These are phyloP conservation scores for Phalloptychus januarius DNA, from an alignment of 2,797 vertebrate genomes.

Conservation along the genomic window DNA sequence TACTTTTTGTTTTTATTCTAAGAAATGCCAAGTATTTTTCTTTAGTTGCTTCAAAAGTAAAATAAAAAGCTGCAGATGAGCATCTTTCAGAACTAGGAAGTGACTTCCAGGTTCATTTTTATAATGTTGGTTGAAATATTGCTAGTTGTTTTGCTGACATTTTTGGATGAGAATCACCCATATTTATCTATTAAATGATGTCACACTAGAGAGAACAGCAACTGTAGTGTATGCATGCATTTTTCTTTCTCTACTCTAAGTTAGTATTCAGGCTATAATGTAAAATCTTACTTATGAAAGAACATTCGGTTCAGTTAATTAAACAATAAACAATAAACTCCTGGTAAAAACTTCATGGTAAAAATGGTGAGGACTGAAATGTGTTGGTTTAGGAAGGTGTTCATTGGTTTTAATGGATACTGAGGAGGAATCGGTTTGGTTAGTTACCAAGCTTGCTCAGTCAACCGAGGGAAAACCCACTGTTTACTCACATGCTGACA, in stretches of 20 bases:
- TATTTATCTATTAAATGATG: neutral
- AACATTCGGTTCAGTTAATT: neutral
- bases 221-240: neutral
- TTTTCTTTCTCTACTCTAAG: neutral
- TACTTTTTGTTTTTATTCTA: neutral
- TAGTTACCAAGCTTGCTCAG: neutral
- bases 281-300: neutral
- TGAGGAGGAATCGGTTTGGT: neutral
- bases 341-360: neutral
- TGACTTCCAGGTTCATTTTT: neutral
- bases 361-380: neutral
- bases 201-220: neutral
- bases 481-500: constrained; percentile 14
- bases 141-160: neutral
- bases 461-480: constrained; percentile 7
- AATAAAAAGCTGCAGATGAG: too few relatives aligned
- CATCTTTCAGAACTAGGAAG: neutral
- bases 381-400: neutral
- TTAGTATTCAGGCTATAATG: neutral
- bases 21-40: neutral
- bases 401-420: neutral
- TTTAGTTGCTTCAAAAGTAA: neutral
- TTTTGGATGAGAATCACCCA: neutral
- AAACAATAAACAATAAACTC: neutral
- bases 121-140: too few relatives aligned